Evolutionary conservation across 2,888 invertebrate genomes (phyloP).

Genomic region (Folsomia manolachei): DNA sequence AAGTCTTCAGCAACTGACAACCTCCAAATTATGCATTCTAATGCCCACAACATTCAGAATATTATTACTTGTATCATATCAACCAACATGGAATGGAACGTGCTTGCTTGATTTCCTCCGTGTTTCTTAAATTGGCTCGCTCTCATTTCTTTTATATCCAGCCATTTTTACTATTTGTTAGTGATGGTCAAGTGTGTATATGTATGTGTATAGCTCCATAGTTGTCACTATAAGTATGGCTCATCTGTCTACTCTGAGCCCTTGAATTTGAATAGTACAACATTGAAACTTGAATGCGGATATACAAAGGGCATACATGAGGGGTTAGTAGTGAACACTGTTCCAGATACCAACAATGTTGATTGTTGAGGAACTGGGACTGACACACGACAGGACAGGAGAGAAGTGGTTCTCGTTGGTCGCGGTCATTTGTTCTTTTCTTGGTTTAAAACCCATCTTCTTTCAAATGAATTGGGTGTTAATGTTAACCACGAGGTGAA

Average conservation of each 20-base stretch:
- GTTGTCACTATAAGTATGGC: too few species aligned
- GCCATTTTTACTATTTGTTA: not conserved
- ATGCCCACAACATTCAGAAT: not conserved
- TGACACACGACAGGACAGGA: constrained; percentile 2
- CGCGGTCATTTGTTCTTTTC: not conserved
- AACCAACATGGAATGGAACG: not conserved
- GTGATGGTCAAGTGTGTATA: not conserved
- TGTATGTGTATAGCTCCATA: too few species aligned
- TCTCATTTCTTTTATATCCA: not conserved
- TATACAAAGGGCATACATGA: not conserved
- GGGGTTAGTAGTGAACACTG: not conserved
- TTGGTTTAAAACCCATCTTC: not conserved
- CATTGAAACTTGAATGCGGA: not conserved
- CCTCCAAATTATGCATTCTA: not conserved
- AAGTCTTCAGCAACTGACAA: not conserved
- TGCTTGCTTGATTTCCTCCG: not conserved
- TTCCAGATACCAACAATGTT: not conserved
- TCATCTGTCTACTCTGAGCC: too few species aligned
- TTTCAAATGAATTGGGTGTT: not conserved
- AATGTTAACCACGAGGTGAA: not conserved
- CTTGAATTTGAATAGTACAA: constrained; percentile 4
- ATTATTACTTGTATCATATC: not conserved
- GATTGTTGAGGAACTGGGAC: not conserved
- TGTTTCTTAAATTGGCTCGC: too few species aligned
- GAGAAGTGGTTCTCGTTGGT: too few species aligned